Percentiles rank a stretch among this genome's conserved stretches.
Conservation (phyloP, 92 coral and sea anemone species). For the Porites cylindrica region DNA sequence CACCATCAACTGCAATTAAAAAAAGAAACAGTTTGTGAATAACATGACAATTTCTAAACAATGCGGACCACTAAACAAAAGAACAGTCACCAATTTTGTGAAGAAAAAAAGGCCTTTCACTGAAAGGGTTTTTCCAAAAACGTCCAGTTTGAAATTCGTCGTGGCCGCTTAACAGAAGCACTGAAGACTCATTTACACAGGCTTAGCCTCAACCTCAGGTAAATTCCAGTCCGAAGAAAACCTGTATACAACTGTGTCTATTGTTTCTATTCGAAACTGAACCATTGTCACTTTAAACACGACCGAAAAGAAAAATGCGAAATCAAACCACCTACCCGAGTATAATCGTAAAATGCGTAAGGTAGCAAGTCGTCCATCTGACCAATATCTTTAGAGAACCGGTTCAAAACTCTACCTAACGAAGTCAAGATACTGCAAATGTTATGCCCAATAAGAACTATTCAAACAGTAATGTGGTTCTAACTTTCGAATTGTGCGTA, state of each 20-base stretch:
- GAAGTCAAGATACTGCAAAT: neutral
- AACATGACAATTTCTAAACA: neutral
- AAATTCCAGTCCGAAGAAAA: too few relatives aligned
- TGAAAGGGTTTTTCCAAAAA: too few relatives aligned
- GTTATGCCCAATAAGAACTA: neutral
- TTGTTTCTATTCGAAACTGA: too few relatives aligned
- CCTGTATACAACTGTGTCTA: too few relatives aligned
- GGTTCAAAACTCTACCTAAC: conserved; percentile 89
- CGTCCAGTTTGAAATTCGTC: too few relatives aligned
- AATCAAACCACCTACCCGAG: conserved; percentile 65
- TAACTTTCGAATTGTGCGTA: too few relatives aligned
- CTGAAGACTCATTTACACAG: too few relatives aligned
- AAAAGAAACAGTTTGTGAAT: neutral
- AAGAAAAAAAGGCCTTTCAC: too few relatives aligned
- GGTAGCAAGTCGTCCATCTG: conserved; percentile 96
- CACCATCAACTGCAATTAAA: conserved; percentile 72
- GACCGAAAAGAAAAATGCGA: neutral
- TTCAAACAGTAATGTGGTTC: too few relatives aligned
- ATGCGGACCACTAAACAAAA: neutral
- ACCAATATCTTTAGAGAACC: conserved; percentile 94
- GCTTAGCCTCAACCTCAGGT: too few relatives aligned
- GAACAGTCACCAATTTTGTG: neutral
- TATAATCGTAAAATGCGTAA: conserved; percentile 69
- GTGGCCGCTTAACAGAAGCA: too few relatives aligned
- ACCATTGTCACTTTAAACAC: too few relatives aligned